Percentiles rank a stretch among this genome's conserved stretches.
These are phyloP conservation scores for Episyrphus balteatus DNA, from an alignment of 1,140 invertebrate species.

Conservation along the genomic window DNA sequence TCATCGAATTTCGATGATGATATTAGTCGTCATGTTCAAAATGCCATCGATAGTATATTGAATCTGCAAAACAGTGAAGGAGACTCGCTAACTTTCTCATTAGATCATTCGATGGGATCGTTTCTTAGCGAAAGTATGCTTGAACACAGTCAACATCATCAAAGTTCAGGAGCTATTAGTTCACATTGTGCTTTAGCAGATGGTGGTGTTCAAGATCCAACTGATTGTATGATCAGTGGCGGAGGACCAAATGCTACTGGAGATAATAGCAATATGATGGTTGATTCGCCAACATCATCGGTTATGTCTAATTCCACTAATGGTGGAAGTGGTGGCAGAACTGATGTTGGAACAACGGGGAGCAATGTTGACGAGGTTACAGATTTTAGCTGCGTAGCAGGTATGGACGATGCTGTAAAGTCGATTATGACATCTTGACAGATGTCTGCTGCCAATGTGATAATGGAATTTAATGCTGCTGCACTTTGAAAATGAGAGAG, in stretches of 20 bases:
- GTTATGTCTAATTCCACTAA: neutral
- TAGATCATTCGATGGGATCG: conserved; percentile 32
- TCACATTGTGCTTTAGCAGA: neutral
- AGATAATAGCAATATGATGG: conserved; percentile 16
- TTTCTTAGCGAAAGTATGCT: conserved; percentile 31
- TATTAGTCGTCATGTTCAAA: conserved; percentile 64
- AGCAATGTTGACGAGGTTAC: conserved; percentile 8
- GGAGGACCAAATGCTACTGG: conserved; percentile 9
- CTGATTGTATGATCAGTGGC: conserved; percentile 33
- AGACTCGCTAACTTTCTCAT: conserved; percentile 17
- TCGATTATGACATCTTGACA: conserved; percentile 37
- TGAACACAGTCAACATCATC: conserved; percentile 19
- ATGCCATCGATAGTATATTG: conserved; percentile 65
- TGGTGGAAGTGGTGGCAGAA: neutral
- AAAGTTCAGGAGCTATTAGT: neutral
- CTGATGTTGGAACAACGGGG: neutral
- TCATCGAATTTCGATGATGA: conserved; percentile 42
- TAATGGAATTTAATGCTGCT: conserved; percentile 32
- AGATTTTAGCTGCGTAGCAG: conserved; percentile 30
- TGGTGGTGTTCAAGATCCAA: conserved; percentile 22
- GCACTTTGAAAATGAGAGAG: conserved; percentile 17
- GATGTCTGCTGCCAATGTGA: conserved; percentile 17
- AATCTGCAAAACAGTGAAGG: conserved; percentile 49
- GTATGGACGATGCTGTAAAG: conserved; percentile 32
- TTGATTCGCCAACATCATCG: conserved; percentile 10